phyloP scores from a whole-genome alignment of 2,888 invertebrate species.

The Chrysolina oricalcia region DNA sequence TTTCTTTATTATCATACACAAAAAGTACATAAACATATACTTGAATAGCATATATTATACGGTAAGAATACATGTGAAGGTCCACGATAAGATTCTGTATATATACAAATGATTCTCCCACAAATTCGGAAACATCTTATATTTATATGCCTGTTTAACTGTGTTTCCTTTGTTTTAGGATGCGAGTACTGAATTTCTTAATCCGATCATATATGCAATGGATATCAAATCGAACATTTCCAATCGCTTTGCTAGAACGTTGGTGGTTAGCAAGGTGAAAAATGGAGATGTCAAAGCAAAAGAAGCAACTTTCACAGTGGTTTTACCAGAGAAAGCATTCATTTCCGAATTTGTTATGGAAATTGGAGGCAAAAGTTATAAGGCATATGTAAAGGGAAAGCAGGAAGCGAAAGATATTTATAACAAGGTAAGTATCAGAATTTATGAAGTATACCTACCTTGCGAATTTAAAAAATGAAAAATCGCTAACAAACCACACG shows the following conservation, averaged over 20 bases:
- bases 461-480: too few relatives aligned
- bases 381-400: conserved; percentile 79
- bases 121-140: too few relatives aligned
- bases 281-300: conserved; percentile 77
- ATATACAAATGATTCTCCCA: too few relatives aligned
- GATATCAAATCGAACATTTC: conserved; percentile 77
- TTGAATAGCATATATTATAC: too few relatives aligned
- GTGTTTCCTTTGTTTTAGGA: conserved; percentile 4
- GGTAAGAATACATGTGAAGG: too few relatives aligned
- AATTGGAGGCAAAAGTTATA: conserved; percentile 77
- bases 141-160: not conserved
- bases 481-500: too few relatives aligned
- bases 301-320: conserved; percentile 79
- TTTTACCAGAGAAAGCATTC: conserved; percentile 81
- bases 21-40: too few relatives aligned
- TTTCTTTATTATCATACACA: too few relatives aligned
- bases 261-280: conserved; percentile 77
- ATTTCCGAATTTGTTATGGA: conserved; percentile 82
- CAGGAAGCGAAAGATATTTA: conserved; percentile 76
- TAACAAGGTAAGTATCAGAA: conserved; percentile 62
- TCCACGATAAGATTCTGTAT: too few relatives aligned
- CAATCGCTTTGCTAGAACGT: conserved; percentile 79
- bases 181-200: not conserved
- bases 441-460: too few relatives aligned
- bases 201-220: conserved; percentile 76